Evolutionary conservation across 1,140 invertebrate species (phyloP), one percentile per base, ranked within the genome.

Genomic region (Solenopsis invicta): DNA sequence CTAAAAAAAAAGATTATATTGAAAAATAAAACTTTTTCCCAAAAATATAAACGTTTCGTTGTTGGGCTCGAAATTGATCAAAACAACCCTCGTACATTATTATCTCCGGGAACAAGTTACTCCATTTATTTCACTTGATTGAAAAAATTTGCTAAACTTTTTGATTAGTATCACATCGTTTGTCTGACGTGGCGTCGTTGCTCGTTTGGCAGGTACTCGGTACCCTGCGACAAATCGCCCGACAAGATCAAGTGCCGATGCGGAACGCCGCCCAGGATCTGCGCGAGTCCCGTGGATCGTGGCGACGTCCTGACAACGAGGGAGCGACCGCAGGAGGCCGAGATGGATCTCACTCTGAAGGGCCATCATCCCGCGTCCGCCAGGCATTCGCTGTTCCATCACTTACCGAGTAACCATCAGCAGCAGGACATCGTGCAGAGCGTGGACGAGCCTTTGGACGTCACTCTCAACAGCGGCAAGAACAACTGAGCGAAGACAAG

Each of bases 321-420:
- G 76, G 94, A 95, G 52, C 90, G 93, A 82, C 94, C 94, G 45
- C 95, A 95, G 82, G 94, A 95, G 77, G 91, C 94, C 13, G 95
- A 95, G 56, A 95, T 95, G 89, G 95, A 95, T 87, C 91, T 95
- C 29, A 95, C 95, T 8, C 91, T 95, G 66, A 95, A 95, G 75
- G 92, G 92, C 50, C 92, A 91, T 52, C 92, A 93, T 86, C 80
- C 71, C 13, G 24, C 41, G 16, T 91, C 64, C 18, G 77, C 90
- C 8, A 92, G 93, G 64, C 90, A 90, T 91, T 24, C 89, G 12
- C 48, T 95, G 2, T 94, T 94, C 54, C 94, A 94, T 88, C 94
- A 95, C 66, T 87, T 94, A 64, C 88, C 92, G 37, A 92, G 45
- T 69, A 92, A 78, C 67, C 76, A 91, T 89, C 91, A 92, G 62